Base-by-base conservation (phyloP, 2,113 vertebrate species). In the Euleptes europaea region DNA sequence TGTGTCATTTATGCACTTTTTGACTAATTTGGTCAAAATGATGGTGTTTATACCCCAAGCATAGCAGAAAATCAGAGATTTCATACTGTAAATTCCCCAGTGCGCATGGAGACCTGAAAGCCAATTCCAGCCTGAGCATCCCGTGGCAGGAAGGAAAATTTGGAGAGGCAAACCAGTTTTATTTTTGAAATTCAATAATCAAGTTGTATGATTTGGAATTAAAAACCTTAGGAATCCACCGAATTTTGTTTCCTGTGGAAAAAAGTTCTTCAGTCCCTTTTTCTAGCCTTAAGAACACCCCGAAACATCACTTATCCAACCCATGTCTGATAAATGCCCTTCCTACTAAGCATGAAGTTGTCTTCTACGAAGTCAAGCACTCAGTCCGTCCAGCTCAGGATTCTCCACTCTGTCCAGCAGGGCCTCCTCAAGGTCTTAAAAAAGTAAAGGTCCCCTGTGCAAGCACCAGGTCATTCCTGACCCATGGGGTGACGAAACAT, bases 1-100 rank as follows among this genome's bases (percentile, higher is more conserved):
- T 57, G 54, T 86, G 66, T 49, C n/a, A 33, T 38, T 87, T 82
- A 15, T 54, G 69, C 74, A 42, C 21, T 47, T 35, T 85, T 90
- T 51, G 10, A 49, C 54, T 49, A 83, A 78, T 90, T 76, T 77
- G n/a, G 44, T 75, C 76, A 74, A 84, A 47, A 7, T 44, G 67
- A 65, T 2, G 63, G 42, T 42, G 63, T 35, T n/a, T 0, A 54
- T 19, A 71, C 28, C 49, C 75, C 17, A 49, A 35, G 28, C 66
- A 65, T 0, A 0, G 40, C 3, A 82, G 67, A 82, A 57, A 72
- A 71, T 57, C 47, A 82, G 80, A 70, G 2, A 54, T 54, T 51
- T 51, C 10, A 15, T 47, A 31, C 63, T 51, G 23, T 57, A 33
- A 33, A 60, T 70, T n/a, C 49, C 35, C 26, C 40, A 71, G 13